Base-by-base conservation (phyloP, 2,888 invertebrate species). In the Steinernema scapterisci region DNA sequence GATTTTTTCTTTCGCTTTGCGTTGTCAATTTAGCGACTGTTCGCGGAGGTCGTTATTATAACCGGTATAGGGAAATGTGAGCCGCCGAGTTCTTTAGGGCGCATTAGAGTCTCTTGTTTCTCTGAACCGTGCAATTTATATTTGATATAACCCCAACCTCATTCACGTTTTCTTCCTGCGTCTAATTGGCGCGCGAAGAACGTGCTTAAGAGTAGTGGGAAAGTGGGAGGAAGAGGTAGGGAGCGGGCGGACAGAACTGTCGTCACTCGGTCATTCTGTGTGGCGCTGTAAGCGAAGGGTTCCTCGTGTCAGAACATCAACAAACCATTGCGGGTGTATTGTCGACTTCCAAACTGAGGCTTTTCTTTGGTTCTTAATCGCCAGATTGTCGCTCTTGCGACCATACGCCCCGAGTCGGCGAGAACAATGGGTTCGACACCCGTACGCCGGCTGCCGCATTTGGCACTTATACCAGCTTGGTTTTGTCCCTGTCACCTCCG, bases 371-470 rank as follows among this genome's bases (percentile, higher is more conserved):
- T 16, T 27, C 25, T 63, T 31, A 63, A 31, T 9, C 63, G 16
- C 63, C 63, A 63, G 63, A 63, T 63, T 63, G 63, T 63, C 27
- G 23, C 27, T 27, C 16, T 6, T 27, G 31, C 27, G 31, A 21
- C 21, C 25, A 63, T 63, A 31, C 63, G 27, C 7, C 27, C 27
- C 27, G 63, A 16, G 63, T 63, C 63, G 63, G 63, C 63, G 63
- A 31, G 63, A 63, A 63, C 63, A 63, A 63, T 63, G 63, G 63
- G 27, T 9, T 31, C 38, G 25, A 63, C 23, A 63, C 27, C 63
- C 31, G 63, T 31, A 27, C 63, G 63, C 63, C 63, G 63, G 31
- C 63, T 63, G 63, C 63, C 63, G 9, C 63, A 31, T 25, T 48
- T 48, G 48, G 48, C 48, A 48, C 48, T 48, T 48, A 19, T 16